Percentiles rank a stretch among this genome's conserved stretches.
phyloP scores from a whole-genome alignment of 1,140 invertebrate species.

The Drosophila novamexicana region DNA sequence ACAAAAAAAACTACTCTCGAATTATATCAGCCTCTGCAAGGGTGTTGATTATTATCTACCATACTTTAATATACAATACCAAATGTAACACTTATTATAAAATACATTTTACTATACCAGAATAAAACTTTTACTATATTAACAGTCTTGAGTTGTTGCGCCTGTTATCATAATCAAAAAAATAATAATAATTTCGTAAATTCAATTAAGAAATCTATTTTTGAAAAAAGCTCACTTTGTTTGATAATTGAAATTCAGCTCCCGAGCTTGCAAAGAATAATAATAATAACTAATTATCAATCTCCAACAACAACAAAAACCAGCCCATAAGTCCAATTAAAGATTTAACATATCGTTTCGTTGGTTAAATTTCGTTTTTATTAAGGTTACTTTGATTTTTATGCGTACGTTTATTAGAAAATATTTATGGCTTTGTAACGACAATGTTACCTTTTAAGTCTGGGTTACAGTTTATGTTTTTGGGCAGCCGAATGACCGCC shows the following conservation, averaged over 20 bases:
- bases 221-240: no score
- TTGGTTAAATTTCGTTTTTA: constrained; percentile 78
- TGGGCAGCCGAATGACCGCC: constrained; percentile 30
- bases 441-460: constrained; percentile 60
- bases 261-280: no score
- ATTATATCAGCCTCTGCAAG: constrained; percentile 36
- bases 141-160: constrained; percentile 5
- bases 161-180: not conserved
- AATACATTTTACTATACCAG: constrained; percentile 75
- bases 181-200: not conserved
- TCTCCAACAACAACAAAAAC: not conserved
- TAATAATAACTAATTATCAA: no score
- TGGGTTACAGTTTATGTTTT: constrained; percentile 35
- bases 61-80: constrained; percentile 64
- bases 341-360: constrained; percentile 47
- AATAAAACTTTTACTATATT: constrained; percentile 61
- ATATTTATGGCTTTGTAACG: constrained; percentile 69
- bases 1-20: not conserved
- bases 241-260: no score
- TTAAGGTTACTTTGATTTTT: constrained; percentile 54
- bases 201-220: no score
- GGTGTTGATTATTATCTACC: constrained; percentile 43
- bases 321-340: constrained; percentile 34
- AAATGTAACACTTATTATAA: constrained; percentile 68
- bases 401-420: constrained; percentile 59